phyloP scores from a whole-genome alignment of 2,797 vertebrate species.

The Heteromormyrus szaboi region DNA sequence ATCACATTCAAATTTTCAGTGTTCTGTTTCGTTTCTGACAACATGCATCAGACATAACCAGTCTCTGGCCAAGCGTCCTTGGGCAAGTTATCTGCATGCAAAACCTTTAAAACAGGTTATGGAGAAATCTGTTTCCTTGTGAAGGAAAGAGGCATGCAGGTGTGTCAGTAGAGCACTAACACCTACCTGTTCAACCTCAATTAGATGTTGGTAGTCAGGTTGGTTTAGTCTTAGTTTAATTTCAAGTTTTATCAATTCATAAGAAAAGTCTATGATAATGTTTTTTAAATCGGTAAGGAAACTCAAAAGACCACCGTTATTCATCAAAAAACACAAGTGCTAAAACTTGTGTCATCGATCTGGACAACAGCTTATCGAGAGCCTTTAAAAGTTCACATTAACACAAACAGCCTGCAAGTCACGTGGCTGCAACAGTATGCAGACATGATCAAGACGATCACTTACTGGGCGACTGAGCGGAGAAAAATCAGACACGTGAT shows the following conservation, averaged over 20 bases:
- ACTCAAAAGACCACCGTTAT: background rate
- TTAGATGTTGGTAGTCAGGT: background rate
- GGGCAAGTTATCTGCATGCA: background rate
- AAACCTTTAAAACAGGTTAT: background rate
- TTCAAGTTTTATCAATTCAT: background rate
- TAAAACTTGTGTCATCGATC: background rate
- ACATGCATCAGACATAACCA: background rate
- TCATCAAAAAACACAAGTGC: background rate
- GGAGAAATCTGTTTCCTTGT: background rate
- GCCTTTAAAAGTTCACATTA: background rate
- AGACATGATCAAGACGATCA: background rate
- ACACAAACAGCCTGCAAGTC: background rate
- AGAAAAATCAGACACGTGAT: background rate
- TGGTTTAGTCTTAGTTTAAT: background rate
- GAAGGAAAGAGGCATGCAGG: background rate
- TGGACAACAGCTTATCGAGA: background rate
- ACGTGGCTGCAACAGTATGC: background rate
- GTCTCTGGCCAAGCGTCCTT: background rate
- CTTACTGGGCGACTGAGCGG: background rate
- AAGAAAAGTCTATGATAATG: background rate
- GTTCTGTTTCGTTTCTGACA: background rate
- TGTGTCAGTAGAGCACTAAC: background rate
- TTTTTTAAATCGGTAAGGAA: background rate
- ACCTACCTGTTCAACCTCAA: background rate
- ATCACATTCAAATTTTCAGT: background rate